Base-by-base conservation (phyloP, 1,140 invertebrate species). In the Aphelenchoides besseyi region DNA sequence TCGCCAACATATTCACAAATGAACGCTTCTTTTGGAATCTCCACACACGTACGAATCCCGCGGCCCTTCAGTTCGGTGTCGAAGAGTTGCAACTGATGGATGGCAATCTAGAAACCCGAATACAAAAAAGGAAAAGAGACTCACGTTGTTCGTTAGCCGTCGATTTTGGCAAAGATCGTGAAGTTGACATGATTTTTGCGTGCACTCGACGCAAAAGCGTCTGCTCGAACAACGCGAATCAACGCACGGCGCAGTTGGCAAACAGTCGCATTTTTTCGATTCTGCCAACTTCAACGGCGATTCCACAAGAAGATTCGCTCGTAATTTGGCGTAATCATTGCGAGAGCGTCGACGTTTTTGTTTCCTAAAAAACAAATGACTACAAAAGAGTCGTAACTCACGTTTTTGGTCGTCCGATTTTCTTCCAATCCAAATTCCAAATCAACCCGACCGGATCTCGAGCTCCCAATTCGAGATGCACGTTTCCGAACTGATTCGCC, bases 1-100 rank as follows among this genome's bases (percentile, higher is more conserved):
- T 98, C 95, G 0, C 95, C 95, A 1, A 97, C 91, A 85, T 97
- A 98, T 85, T 98, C 95, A 32, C 75, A 78, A 8, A 75, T 52
- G 35, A 71, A 78, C 41, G 77, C 75, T 35, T 41, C 74, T 1
- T 23, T 8, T 9, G 16, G 16, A 9, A 75, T 64, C 30, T 70
- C 66, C 16, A 35, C 33, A 12, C n/a, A 5, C 9, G 74, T 28
- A 26, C 68, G 29, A 0, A 75, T 53, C 2, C 74, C 74, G 35
- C 28, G 32, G 2, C 41, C 54, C 9, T 30, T 29, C 9, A 32
- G 3, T 18, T 30, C n/a, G 2, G 74, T 69, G 18, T 61, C 30
- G 53, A 52, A 75, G 18, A 48, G 62, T 54, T 77, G 55, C 9
- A 75, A 28, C 36, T 75, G 68, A 36, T 72, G 68, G 33, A 72